Conservation (phyloP, 2,888 invertebrate species). For the Odontomyia ornata region DNA sequence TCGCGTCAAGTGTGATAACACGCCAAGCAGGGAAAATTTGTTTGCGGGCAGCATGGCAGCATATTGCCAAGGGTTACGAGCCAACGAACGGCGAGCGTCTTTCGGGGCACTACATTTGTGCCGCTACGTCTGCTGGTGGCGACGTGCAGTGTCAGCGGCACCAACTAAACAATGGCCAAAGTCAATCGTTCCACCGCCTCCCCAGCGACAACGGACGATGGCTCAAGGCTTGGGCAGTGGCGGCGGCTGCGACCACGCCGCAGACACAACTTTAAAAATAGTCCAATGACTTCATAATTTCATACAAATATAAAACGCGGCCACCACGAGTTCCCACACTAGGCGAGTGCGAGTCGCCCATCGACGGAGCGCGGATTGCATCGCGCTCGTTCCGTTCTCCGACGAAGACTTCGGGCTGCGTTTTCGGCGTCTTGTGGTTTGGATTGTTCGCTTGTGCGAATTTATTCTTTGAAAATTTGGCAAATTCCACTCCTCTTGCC, state of each 20-base stretch:
- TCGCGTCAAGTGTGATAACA: conserved; percentile 13
- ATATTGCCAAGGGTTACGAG: background rate
- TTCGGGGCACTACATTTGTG: background rate
- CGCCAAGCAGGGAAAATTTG: background rate
- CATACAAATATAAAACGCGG: conserved; percentile 43
- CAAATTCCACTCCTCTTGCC: background rate
- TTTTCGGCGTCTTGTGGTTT: conserved; percentile 13
- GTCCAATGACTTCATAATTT: conserved; percentile 49
- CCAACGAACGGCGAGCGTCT: background rate
- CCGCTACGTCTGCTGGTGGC: conserved; percentile 14
- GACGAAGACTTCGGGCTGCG: no score
- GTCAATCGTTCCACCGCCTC: conserved; percentile 24
- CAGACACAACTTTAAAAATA: conserved; percentile 49
- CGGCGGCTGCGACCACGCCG: conserved; percentile 2
- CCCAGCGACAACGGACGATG: background rate
- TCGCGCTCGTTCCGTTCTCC: background rate
- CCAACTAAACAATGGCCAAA: conserved; percentile 35
- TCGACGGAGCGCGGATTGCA: background rate
- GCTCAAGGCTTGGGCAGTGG: background rate
- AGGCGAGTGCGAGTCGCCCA: conserved; percentile 5
- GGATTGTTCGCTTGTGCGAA: background rate
- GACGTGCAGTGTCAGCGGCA: conserved; percentile 26
- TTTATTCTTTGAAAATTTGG: background rate
- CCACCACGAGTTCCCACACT: conserved; percentile 39
- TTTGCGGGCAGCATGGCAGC: background rate